These are phyloP conservation scores for Sebastes vulpes DNA, from an alignment of 2,797 vertebrate genomes.

Conservation along the genomic window DNA sequence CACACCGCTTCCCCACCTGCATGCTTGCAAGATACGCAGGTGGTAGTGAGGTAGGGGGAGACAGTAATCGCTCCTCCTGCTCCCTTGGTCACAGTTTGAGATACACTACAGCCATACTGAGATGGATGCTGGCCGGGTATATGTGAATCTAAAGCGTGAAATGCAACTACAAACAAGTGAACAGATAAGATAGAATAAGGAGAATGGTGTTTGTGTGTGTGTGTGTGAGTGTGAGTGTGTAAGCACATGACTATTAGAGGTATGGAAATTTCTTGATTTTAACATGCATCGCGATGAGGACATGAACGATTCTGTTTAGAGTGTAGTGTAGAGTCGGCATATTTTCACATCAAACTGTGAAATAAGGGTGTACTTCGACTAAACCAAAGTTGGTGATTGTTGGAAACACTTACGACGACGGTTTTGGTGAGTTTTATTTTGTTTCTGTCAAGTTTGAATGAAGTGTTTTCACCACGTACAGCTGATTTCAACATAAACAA, in stretches of 20 bases:
- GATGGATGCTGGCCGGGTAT: slow-evolving; percentile 38
- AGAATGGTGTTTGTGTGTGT: neutral
- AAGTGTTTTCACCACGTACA: rapidly evolving
- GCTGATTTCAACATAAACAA: too few relatives aligned
- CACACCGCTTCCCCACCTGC: slow-evolving; percentile 36
- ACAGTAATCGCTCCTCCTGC: slow-evolving; percentile 46
- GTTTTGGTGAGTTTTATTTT: too few relatives aligned
- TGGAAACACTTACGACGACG: too few relatives aligned
- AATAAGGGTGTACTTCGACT: too few relatives aligned
- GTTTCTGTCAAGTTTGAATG: too few relatives aligned
- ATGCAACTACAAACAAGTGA: slow-evolving; percentile 20
- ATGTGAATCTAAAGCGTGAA: slow-evolving; percentile 13
- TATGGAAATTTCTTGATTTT: rapidly evolving
- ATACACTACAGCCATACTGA: slow-evolving; percentile 45
- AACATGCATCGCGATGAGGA: too few relatives aligned
- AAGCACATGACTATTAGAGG: too few relatives aligned
- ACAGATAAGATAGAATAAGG: slow-evolving; percentile 5
- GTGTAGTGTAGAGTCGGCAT: too few relatives aligned
- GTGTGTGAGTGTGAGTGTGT: too few relatives aligned
- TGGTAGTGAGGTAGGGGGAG: slow-evolving; percentile 24
- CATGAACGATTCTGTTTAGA: too few relatives aligned
- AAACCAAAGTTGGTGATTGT: too few relatives aligned
- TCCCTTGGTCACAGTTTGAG: slow-evolving; percentile 57
- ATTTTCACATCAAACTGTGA: too few relatives aligned
- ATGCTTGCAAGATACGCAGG: slow-evolving; percentile 34